phyloP scores from a whole-genome alignment of 2,113 vertebrate species.

The Hippocampus barbouri region DNA sequence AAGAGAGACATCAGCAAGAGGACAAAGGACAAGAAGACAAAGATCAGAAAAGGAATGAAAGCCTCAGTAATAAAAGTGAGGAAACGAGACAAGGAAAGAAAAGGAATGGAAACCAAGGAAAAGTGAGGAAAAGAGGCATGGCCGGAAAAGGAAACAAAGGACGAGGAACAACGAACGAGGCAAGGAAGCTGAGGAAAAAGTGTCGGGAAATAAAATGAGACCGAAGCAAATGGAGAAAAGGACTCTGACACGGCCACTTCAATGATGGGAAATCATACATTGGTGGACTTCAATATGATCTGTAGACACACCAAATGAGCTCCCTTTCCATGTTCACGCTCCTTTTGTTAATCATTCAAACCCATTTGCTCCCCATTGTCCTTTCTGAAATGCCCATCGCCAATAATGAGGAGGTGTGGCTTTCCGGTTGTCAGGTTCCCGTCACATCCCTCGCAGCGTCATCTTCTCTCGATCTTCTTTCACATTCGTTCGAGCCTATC shows the following conservation, averaged over 20 bases:
- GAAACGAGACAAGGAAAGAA: neutral
- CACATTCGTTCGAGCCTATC: neutral
- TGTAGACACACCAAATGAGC: neutral
- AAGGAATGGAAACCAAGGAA: neutral
- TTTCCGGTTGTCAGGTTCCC: too few species aligned
- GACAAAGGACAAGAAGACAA: neutral
- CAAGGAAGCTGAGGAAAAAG: neutral
- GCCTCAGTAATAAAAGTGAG: neutral
- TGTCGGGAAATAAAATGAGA: too few species aligned
- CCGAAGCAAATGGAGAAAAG: neutral
- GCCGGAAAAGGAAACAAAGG: neutral
- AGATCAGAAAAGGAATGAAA: too few species aligned
- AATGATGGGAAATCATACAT: constrained; percentile 25
- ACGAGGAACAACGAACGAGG: neutral
- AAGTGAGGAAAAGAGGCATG: neutral
- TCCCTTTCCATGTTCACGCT: neutral
- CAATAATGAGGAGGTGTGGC: neutral
- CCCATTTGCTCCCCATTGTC: neutral
- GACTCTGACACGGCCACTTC: constrained; percentile 8
- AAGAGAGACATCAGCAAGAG: neutral
- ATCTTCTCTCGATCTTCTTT: neutral
- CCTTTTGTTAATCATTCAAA: neutral
- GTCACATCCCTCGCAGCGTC: neutral
- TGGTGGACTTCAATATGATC: constrained; percentile 34
- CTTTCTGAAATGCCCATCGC: neutral